Percentiles rank a stretch among this genome's conserved stretches.
These are phyloP conservation scores for Rapana venosa DNA, from an alignment of 2,888 invertebrate species.

Conservation along the genomic window DNA sequence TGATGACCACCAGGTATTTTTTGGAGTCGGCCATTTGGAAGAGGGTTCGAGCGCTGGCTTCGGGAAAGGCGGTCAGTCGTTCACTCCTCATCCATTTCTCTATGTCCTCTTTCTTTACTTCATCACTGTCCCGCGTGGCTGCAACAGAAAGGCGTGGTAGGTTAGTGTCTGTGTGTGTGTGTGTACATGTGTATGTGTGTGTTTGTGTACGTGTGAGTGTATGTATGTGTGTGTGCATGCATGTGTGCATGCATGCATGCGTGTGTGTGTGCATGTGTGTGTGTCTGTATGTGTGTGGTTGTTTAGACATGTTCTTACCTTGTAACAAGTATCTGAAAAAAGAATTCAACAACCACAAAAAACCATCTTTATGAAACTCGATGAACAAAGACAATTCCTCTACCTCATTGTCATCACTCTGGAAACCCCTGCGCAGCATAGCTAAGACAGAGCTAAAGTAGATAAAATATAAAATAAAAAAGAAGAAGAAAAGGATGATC, in stretches of 20 bases:
- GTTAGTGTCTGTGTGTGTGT: not conserved
- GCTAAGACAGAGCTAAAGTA: too few relatives aligned
- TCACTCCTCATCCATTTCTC: slow-evolving; percentile 93
- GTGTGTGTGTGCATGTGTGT: too few relatives aligned
- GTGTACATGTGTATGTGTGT: not conserved
- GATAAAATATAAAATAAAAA: too few relatives aligned
- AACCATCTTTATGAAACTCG: too few relatives aligned
- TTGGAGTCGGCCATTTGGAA: slow-evolving; percentile 89
- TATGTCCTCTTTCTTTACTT: slow-evolving; percentile 78
- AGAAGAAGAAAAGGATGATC: too few relatives aligned
- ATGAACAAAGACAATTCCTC: too few relatives aligned
- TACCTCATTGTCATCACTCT: too few relatives aligned
- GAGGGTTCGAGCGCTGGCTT: slow-evolving; percentile 82
- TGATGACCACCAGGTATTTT: slow-evolving; percentile 91
- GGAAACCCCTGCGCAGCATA: too few relatives aligned
- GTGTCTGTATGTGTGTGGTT: too few relatives aligned
- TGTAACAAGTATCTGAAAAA: too few relatives aligned
- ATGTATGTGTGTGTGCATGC: not conserved
- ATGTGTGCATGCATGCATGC: not conserved
- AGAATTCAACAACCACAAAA: too few relatives aligned
- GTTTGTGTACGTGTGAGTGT: not conserved
- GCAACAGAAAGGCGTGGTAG: not conserved
- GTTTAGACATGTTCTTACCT: too few relatives aligned
- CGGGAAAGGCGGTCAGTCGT: slow-evolving; percentile 91
- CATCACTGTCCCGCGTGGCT: slow-evolving; percentile 56